Base-by-base conservation (phyloP, 2,797 vertebrate genomes). In the Gobionotothen gibberifrons region DNA sequence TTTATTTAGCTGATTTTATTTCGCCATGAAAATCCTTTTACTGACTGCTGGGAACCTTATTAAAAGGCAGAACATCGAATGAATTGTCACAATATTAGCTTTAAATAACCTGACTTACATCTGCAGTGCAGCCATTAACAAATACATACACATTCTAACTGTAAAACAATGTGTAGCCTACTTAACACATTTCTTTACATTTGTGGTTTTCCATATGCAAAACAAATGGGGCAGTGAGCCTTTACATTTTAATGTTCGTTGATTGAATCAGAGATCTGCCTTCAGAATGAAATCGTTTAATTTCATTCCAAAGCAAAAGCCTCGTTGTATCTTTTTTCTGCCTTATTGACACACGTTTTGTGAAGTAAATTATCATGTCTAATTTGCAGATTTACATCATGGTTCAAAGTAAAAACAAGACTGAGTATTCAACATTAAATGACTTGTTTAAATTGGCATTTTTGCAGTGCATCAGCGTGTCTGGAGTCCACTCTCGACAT, bases 401-500 rank as follows among this genome's bases (percentile, higher is more conserved):
- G 17, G 58, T 56, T 78, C 1, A 54, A 62, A 59, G 6, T 3
- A 69, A 67, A 46, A 62, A 29, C 11, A 40, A 73, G n/a, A 51
- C 32, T 69, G 32, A 43, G 62, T 16, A 72, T 39, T 67, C 0
- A 58, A 75, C 48, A 65, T 21, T 32, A 61, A 57, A 40, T 56
- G 9, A 78, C 13, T 69, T 13, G 46, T 72, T 69, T n/a, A 76
- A 81, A 73, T 47, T 10, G 29, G 8, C 53, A 58, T 79, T 16
- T 11, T 48, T 47, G 78, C 61, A 51, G 78, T 58, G 71, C 82
- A 65, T 69, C 68, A 55, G 68, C 55, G 22, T 66, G 71, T 79
- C 73, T 76, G 79, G 65, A 81, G 56, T 80, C 69, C 69, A 59
- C 74, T 76, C 76, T 54, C 51, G 48, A 69, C 72, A 79, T 85